Conservation (phyloP, 2,888 invertebrate genomes). For the Globia sparganii region DNA sequence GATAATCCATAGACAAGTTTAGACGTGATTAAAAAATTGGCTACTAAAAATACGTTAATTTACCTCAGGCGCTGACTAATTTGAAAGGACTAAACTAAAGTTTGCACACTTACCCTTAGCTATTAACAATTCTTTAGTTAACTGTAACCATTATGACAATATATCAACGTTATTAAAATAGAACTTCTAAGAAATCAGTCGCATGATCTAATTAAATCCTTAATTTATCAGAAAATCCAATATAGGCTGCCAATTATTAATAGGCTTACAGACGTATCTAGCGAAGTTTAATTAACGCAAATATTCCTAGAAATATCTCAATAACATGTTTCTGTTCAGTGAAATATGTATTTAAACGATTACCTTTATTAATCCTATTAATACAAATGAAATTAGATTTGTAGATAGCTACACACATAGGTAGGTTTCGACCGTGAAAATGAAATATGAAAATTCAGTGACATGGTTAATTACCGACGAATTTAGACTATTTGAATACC, state of each 20-base stretch:
- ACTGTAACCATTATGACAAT: background rate
- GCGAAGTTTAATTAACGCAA: background rate
- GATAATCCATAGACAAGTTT: too few relatives aligned
- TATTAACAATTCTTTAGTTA: background rate
- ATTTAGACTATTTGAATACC: background rate
- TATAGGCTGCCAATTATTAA: slow-evolving; percentile 13
- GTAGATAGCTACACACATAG: background rate
- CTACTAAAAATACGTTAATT: too few relatives aligned
- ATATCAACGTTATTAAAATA: background rate
- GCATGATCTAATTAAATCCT: slow-evolving; percentile 14
- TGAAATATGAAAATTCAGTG: background rate
- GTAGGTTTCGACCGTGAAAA: background rate
- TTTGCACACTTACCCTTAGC: background rate
- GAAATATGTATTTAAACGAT: slow-evolving; percentile 13
- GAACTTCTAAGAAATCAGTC: slow-evolving; percentile 24
- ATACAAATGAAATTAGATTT: background rate
- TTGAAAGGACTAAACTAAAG: too few relatives aligned
- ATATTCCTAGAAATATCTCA: slow-evolving; percentile 37
- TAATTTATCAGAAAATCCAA: slow-evolving; percentile 21
- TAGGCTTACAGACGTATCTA: slow-evolving; percentile 14
- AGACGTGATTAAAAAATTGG: too few relatives aligned
- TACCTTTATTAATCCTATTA: slow-evolving; percentile 28
- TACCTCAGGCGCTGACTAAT: too few relatives aligned
- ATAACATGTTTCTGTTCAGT: slow-evolving; percentile 1
- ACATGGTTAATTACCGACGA: background rate